Evolutionary conservation across 2,113 vertebrate genomes (phyloP), one percentile per base, ranked within the genome.

Genomic region (Tragelaphus strepsiceros): DNA sequence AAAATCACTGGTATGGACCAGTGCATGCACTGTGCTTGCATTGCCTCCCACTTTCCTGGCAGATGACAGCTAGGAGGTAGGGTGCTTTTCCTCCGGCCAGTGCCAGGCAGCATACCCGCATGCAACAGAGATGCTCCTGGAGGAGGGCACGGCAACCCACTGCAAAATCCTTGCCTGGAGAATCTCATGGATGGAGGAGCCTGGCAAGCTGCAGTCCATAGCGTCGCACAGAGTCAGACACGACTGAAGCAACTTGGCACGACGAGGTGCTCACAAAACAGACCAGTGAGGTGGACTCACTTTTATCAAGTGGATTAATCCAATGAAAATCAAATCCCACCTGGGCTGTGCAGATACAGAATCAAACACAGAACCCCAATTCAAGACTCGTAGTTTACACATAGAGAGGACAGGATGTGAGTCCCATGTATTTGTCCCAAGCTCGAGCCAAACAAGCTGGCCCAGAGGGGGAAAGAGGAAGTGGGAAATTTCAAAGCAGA

Each of bases 11-110:
- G 16, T 13, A 19, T 49, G 9, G 78, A 90, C 26, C 64, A 39
- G 83, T 0, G 32, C 13, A 0, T 2, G 7, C 4, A 1, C 1
- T 26, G 43, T 82, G 7, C 61, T 53, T 9, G 0, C 11, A 0
- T 0, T 4, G 13, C 17, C 30, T 77, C 54, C 49, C 9, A 62
- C 4, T 28, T 62, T 88, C 26, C 71, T 24, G 62, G 85, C 26
- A 78, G 74, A 35, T 30, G 62, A 32, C 62, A 71, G 19, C 12
- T 2, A 35, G 2, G 6, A 28, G n/a, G 13, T 8, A 21, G 16
- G 30, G 11, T 19, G 54, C 46, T 51, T 51, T 58, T 58, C 62
- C 22, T 30, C 1, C 0, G 82, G 28, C 53, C n/a, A 35, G 3
- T 7, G 35, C 21, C 53, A 87, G 14, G 35, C 14, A 13, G 11